Conservation (phyloP, 1,140 invertebrate species). For the Luehdorfia chinensis region DNA sequence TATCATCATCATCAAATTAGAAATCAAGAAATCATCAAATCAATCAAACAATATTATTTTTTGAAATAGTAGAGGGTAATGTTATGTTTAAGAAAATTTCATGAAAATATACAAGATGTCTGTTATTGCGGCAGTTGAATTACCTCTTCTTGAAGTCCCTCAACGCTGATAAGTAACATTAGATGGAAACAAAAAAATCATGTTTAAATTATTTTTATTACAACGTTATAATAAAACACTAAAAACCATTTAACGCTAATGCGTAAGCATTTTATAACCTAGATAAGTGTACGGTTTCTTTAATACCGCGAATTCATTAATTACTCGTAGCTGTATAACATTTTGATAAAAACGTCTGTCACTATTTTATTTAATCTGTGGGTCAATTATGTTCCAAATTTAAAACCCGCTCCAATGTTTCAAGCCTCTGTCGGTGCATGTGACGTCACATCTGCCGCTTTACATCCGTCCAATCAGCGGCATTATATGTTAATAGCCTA, state of each 20-base stretch:
- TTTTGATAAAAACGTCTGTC: neutral
- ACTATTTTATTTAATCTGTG: neutral
- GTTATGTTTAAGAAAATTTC: no score
- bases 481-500: constrained; percentile 78
- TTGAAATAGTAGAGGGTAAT: no score
- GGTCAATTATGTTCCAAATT: neutral
- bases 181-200: constrained; percentile 3
- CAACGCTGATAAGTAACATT: constrained; percentile 1
- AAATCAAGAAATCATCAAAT: no score
- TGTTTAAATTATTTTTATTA: constrained; percentile 14
- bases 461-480: constrained; percentile 72
- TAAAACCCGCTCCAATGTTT: neutral
- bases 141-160: constrained; percentile 9
- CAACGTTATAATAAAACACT: constrained; percentile 1
- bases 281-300: constrained; percentile 7
- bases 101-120: constrained; percentile 3
- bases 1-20: no score
- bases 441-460: constrained; percentile 49
- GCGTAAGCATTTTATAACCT: constrained; percentile 11
- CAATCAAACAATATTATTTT: no score
- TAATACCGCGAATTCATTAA: constrained; percentile 7
- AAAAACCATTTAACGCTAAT: constrained; percentile 14
- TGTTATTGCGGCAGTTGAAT: constrained; percentile 9
- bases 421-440: constrained; percentile 26
- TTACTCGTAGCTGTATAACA: constrained; percentile 11